Percentiles rank a stretch among this genome's conserved stretches.
These are phyloP conservation scores for Lepidochrysops patricia DNA, from an alignment of 2,888 invertebrate genomes.

Conservation along the genomic window DNA sequence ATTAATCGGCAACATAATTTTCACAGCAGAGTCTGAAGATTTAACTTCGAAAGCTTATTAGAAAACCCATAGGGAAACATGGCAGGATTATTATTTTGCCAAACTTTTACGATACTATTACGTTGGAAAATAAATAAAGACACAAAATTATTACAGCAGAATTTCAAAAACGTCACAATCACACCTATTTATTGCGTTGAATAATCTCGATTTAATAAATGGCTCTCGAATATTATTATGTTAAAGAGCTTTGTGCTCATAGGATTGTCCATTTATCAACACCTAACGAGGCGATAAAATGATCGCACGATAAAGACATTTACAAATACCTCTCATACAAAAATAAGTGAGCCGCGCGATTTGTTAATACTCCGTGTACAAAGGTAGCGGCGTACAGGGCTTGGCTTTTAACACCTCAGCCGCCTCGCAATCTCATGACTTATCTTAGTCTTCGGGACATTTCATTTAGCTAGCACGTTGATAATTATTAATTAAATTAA, in stretches of 20 bases:
- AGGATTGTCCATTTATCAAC: slow-evolving; percentile 58
- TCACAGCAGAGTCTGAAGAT: too few relatives aligned
- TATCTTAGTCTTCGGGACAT: slow-evolving; percentile 8
- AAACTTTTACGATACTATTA: too few relatives aligned
- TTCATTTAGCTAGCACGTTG: background rate
- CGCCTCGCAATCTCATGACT: background rate
- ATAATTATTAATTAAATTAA: background rate
- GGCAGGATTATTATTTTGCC: too few relatives aligned
- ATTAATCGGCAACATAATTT: too few relatives aligned
- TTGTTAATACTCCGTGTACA: slow-evolving; percentile 20
- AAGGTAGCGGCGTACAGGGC: slow-evolving; percentile 45
- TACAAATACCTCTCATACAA: slow-evolving; percentile 29
- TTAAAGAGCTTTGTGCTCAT: slow-evolving; percentile 61
- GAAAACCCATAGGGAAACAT: too few relatives aligned
- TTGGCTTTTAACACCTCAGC: slow-evolving; percentile 25
- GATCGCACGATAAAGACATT: slow-evolving; percentile 56
- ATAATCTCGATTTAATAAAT: slow-evolving; percentile 26
- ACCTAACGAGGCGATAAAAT: slow-evolving; percentile 65
- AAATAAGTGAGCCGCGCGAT: slow-evolving; percentile 12
- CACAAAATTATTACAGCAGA: background rate
- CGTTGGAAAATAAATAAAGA: too few relatives aligned
- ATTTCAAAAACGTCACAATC: background rate
- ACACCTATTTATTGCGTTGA: slow-evolving; percentile 34
- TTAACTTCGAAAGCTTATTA: too few relatives aligned
- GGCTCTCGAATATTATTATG: slow-evolving; percentile 38